Evolutionary conservation across 2,113 vertebrate genomes (phyloP).

Genomic region (Lipophrys pholis): DNA sequence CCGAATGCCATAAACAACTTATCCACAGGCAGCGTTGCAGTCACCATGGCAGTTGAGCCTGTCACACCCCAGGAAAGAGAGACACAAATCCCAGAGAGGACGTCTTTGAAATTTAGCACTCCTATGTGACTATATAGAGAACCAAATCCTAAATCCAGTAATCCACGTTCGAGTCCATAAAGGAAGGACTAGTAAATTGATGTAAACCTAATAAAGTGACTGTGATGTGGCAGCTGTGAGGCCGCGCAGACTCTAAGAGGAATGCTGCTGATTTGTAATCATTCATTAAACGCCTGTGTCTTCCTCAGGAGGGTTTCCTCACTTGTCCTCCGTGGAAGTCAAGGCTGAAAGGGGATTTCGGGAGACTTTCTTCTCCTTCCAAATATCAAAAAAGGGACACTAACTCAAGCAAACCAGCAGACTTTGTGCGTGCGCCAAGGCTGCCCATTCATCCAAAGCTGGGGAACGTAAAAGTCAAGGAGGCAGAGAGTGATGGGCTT

Average conservation of each 20-base stretch:
- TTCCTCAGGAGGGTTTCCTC: constrained; percentile 21
- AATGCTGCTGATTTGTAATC: constrained; percentile 6
- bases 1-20: constrained; percentile 68
- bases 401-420: constrained; percentile 42
- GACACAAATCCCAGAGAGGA: background rate
- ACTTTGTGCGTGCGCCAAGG: constrained; percentile 54
- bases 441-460: constrained; percentile 36
- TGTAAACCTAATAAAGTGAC: constrained; percentile 4
- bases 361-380: constrained; percentile 45
- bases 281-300: constrained; percentile 37
- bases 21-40: constrained; percentile 52
- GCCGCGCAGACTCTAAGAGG: background rate
- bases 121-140: background rate
- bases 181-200: constrained; percentile 7
- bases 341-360: constrained; percentile 23
- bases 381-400: constrained; percentile 32
- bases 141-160: constrained; percentile 17
- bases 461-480: constrained; percentile 58
- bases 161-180: constrained; percentile 6
- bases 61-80: constrained; percentile 6
- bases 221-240: constrained; percentile 14
- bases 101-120: constrained; percentile 6
- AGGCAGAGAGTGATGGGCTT: constrained; percentile 48
- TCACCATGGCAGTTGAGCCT: constrained; percentile 37
- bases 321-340: constrained; percentile 17